Evolutionary conservation across 2,113 vertebrate species (phyloP), one percentile per base, ranked within the genome.

Genomic region (Galbula dea): DNA sequence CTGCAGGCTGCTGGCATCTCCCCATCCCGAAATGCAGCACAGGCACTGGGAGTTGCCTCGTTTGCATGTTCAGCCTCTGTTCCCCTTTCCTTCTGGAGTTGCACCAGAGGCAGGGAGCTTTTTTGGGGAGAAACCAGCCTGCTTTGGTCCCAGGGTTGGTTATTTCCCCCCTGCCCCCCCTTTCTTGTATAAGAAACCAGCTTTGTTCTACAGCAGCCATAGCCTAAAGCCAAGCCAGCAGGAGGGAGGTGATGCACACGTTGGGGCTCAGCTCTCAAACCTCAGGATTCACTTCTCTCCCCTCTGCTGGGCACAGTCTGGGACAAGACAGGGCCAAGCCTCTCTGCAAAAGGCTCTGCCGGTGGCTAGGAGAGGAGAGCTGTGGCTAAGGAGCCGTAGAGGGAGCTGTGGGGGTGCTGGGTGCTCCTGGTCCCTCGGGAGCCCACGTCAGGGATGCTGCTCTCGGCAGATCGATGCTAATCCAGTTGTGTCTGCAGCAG

Each of bases 241-340:
- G 54, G 17, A 79, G 43, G n/a, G 54, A 16, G 27, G 34, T 3
- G 83, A 29, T 2, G 41, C 9, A 1, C 10, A 2, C 1, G 1
- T 8, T 0, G 6, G 30, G 36, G 27, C 10, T 63, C 66, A 22
- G 62, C 68, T 45, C 78, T 22, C 58, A 13, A 0, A 32, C 3
- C 69, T 8, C 62, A 37, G 71, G 41, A 74, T 3, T 7, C 8
- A 4, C 20, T 51, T 63, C 10, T 34, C 30, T 19, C 7, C 32
- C 30, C 63, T 43, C 13, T 8, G 20, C 14, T 0, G 39, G 61
- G 1, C 45, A 21, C 5, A 0, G 8, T 1, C 27, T 34, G 90
- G 55, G 59, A 36, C n/a, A 11, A 16, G 0, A 0, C 0, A n/a
- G 39, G 46, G 37, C 30, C 20, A 3, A 5, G 43, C 5, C 6